Conservation (phyloP, 1,140 invertebrate species). For the Achatina immaculata region DNA sequence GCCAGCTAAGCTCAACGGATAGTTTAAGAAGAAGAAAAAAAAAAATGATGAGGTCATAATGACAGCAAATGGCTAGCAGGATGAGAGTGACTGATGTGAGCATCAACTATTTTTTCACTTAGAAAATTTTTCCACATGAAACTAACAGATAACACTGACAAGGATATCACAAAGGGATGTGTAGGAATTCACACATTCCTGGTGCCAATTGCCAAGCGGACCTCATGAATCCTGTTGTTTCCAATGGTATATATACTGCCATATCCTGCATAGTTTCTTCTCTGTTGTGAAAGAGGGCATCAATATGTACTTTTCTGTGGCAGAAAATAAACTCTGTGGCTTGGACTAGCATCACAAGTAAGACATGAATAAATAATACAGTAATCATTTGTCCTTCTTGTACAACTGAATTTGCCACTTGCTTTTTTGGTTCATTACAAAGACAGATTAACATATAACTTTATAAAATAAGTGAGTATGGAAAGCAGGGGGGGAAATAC, state of each 20-base stretch:
- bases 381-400: not conserved
- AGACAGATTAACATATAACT: not conserved
- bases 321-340: not conserved
- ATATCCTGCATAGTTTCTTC: not conserved
- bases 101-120: constrained; percentile 38
- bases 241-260: not conserved
- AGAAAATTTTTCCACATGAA: constrained; percentile 33
- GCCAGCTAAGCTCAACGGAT: not conserved
- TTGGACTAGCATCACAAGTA: not conserved
- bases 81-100: constrained; percentile 24
- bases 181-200: not conserved
- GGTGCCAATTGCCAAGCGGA: constrained; percentile 27
- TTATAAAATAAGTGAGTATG: not conserved
- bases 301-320: not conserved
- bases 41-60: constrained; percentile 26
- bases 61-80: constrained; percentile 25
- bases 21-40: not conserved
- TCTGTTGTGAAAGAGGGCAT: not conserved
- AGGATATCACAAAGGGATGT: constrained; percentile 24
- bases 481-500: not conserved
- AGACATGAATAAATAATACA: not conserved
- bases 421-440: not conserved
- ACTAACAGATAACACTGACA: constrained; percentile 34
- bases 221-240: not conserved
- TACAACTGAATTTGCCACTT: not conserved